These are phyloP conservation scores for Boloria selene DNA, from an alignment of 2,888 invertebrate genomes.

Conservation along the genomic window DNA sequence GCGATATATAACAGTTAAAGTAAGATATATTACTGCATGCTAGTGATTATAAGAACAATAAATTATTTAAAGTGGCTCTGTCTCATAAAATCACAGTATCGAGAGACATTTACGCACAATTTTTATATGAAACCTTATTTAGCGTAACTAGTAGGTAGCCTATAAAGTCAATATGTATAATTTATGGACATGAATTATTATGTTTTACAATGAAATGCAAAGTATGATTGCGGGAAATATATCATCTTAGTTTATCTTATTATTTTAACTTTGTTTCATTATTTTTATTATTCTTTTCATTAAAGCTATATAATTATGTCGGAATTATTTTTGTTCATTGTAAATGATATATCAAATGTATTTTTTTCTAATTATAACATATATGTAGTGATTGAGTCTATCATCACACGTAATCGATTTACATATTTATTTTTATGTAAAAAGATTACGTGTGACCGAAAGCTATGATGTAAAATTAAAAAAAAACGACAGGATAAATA, in stretches of 20 bases:
- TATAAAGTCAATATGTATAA: too few species aligned
- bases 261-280: too few species aligned
- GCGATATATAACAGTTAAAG: constrained; percentile 53
- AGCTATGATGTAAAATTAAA: neutral
- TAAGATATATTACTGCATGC: constrained; percentile 71
- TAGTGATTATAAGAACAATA: constrained; percentile 46
- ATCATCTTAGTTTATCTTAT: too few species aligned
- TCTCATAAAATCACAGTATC: constrained; percentile 43
- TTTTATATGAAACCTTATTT: constrained; percentile 25
- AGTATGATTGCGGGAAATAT: too few species aligned
- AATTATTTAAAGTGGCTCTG: constrained; percentile 39
- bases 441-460: too few species aligned
- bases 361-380: neutral
- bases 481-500: neutral
- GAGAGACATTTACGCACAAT: constrained; percentile 44
- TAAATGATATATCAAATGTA: too few species aligned
- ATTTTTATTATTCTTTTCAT: too few species aligned
- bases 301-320: too few species aligned
- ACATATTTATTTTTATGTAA: too few species aligned
- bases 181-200: too few species aligned
- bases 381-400: neutral
- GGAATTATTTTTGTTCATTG: too few species aligned
- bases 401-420: neutral
- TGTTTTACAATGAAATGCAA: too few species aligned
- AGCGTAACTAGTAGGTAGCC: constrained; percentile 7